A percentile compares a stretch with the other conserved stretches of the same genome.
Conservation (phyloP, 2,888 invertebrate genomes). For the Dioctria linearis region DNA sequence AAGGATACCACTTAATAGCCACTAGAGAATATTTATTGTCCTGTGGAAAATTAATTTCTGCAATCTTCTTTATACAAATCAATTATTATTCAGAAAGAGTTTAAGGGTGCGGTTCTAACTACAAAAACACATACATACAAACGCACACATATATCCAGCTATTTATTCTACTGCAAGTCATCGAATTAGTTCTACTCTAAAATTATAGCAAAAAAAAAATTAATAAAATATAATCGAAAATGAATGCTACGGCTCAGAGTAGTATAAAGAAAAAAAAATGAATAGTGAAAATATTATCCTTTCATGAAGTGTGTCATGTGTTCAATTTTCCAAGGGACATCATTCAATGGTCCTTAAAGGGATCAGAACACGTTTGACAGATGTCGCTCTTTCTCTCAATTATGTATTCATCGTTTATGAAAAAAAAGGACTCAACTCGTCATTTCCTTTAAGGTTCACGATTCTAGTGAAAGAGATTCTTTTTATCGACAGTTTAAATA, state of each 20-base stretch:
- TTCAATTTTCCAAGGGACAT: slow-evolving; percentile 44
- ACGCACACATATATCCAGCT: too few relatives aligned
- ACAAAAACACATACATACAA: too few relatives aligned
- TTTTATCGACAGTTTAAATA: slow-evolving; percentile 43
- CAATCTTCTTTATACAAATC: slow-evolving; percentile 18
- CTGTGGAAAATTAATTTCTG: slow-evolving; percentile 54
- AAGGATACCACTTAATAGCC: slow-evolving; percentile 49
- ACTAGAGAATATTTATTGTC: slow-evolving; percentile 52
- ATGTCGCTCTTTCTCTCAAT: slow-evolving; percentile 50
- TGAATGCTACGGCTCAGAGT: not conserved
- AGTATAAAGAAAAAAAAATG: not conserved
- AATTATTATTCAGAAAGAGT: not conserved
- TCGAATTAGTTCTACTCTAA: slow-evolving; percentile 9
- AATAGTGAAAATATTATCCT: slow-evolving; percentile 31
- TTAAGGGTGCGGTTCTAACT: slow-evolving; percentile 11
- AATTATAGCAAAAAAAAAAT: slow-evolving; percentile 2
- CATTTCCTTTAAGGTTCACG: slow-evolving; percentile 8
- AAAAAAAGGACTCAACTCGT: slow-evolving; percentile 47
- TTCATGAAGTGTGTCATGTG: slow-evolving; percentile 38
- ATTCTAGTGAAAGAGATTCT: slow-evolving; percentile 6
- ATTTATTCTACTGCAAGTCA: slow-evolving; percentile 9
- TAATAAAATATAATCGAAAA: not conserved
- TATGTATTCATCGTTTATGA: slow-evolving; percentile 47
- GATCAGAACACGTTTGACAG: slow-evolving; percentile 53
- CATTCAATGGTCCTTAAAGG: slow-evolving; percentile 39